Conservation (phyloP, 1,140 invertebrate genomes). For the Drosophila saltans region DNA sequence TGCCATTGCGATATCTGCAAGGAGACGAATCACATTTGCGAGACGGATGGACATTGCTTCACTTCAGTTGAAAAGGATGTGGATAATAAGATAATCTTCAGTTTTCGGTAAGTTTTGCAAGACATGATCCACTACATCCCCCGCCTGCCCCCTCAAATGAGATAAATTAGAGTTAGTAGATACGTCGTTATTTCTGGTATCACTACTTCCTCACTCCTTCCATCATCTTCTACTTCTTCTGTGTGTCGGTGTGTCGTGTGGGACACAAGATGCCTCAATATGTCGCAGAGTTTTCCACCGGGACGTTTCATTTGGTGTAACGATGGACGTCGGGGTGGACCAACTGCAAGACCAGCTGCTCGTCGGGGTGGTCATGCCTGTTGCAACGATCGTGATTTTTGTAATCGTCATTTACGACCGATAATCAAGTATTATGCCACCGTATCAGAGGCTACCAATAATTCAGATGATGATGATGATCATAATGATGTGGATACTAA, state of each 20-base stretch:
- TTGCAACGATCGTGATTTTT: slow-evolving; percentile 88
- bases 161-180: slow-evolving; percentile 4
- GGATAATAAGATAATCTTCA: slow-evolving; percentile 85
- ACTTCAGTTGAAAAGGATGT: slow-evolving; percentile 89
- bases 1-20: slow-evolving; percentile 91
- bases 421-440: slow-evolving; percentile 74
- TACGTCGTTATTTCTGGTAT: slow-evolving; percentile 30
- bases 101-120: slow-evolving; percentile 88
- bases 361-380: slow-evolving; percentile 73
- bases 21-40: slow-evolving; percentile 92
- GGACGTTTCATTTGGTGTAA: slow-evolving; percentile 87
- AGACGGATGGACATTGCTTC: slow-evolving; percentile 94
- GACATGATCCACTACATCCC: no score
- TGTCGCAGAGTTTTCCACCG: slow-evolving; percentile 88
- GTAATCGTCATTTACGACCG: slow-evolving; percentile 85
- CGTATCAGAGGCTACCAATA: slow-evolving; percentile 55
- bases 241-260: slow-evolving; percentile 1
- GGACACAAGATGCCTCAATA: slow-evolving; percentile 87
- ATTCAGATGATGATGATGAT: not conserved
- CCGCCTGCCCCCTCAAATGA: no score
- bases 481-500: not conserved
- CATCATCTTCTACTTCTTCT: no score
- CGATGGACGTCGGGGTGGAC: slow-evolving; percentile 82
- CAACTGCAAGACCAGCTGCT: slow-evolving; percentile 72
- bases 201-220: not conserved